Conservation (phyloP, 2,797 vertebrate genomes). For the Microctenopoma lineatum region DNA sequence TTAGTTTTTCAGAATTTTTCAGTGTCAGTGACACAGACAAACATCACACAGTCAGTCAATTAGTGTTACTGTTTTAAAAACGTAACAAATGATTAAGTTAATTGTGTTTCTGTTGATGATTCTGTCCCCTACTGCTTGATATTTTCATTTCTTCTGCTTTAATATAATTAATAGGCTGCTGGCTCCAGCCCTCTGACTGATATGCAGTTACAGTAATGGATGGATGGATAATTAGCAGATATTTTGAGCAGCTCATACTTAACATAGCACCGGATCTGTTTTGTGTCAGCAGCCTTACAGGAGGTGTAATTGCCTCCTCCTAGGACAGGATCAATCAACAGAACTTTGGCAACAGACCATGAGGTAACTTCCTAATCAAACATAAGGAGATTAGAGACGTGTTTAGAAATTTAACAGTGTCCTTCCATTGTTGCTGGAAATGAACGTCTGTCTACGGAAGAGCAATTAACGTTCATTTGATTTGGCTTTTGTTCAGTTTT, state of each 20-base stretch:
- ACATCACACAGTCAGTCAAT: no score
- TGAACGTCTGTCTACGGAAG: neutral
- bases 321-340: constrained; percentile 9
- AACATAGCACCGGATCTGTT: neutral
- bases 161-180: neutral
- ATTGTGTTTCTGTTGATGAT: neutral
- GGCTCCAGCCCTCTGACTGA: neutral
- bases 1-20: no score
- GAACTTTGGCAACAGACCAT: constrained; percentile 9
- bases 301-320: constrained; percentile 6
- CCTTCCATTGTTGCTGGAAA: constrained; percentile 10
- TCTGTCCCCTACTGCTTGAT: neutral
- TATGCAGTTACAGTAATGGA: neutral
- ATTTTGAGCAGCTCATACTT: neutral
- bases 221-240: neutral
- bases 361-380: constrained; percentile 26
- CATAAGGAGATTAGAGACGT: constrained; percentile 10
- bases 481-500: no score
- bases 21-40: no score
- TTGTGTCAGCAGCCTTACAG: constrained; percentile 6
- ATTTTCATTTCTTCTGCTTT: neutral
- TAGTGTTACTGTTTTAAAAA: no score
- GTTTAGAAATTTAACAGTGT: constrained; percentile 33
- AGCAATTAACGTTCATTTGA: no score
- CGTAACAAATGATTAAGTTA: neutral